Percentiles rank a stretch among this genome's conserved stretches.
These are phyloP conservation scores for Acanthochromis polyacanthus DNA, from an alignment of 2,113 vertebrate genomes.

Conservation along the genomic window DNA sequence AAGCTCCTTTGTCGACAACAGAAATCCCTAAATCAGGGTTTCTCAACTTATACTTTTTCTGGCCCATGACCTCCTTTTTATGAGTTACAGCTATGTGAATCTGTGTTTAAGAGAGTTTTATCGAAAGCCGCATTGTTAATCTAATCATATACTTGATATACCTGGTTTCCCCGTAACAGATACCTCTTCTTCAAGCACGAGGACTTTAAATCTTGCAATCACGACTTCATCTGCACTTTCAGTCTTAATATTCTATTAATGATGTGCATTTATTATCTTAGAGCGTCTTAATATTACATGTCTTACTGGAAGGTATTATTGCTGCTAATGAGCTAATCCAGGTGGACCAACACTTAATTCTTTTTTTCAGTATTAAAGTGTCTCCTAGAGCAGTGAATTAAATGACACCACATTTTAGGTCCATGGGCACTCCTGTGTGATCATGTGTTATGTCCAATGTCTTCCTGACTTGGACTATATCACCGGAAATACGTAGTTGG, in stretches of 20 bases:
- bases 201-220: too few species aligned
- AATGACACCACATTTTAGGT: not conserved
- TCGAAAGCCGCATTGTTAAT: too few species aligned
- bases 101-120: not conserved
- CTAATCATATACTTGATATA: too few species aligned
- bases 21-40: conserved; percentile 10
- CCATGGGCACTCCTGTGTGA: not conserved
- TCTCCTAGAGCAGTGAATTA: not conserved
- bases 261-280: too few species aligned
- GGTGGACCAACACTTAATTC: not conserved
- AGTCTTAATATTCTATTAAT: too few species aligned
- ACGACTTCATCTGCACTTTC: too few species aligned
- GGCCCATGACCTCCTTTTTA: conserved; percentile 1
- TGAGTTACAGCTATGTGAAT: not conserved
- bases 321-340: conserved; percentile 13
- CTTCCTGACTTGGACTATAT: not conserved
- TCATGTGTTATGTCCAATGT: not conserved
- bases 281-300: too few species aligned
- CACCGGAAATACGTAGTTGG: not conserved
- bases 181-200: too few species aligned
- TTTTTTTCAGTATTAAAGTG: not conserved
- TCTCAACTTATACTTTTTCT: not conserved
- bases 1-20: conserved; percentile 1
- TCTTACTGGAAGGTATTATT: too few species aligned
- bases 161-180: too few species aligned